These are phyloP conservation scores for Notodonta dromedarius DNA, from an alignment of 2,888 invertebrate species.

Conservation along the genomic window DNA sequence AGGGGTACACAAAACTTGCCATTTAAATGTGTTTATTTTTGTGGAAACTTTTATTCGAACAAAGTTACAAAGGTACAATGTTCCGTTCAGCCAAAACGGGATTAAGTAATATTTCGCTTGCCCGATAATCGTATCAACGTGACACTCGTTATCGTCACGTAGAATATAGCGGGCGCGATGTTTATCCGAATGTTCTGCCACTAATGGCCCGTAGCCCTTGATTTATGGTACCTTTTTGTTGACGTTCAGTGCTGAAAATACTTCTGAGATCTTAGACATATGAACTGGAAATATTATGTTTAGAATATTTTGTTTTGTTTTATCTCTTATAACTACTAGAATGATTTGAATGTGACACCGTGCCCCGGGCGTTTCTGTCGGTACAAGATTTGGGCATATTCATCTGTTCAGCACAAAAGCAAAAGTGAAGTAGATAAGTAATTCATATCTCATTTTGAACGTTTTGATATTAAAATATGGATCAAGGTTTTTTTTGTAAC, in stretches of 20 bases:
- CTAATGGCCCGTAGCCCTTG: constrained; percentile 2
- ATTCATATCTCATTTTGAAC: too few relatives aligned
- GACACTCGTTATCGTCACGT: constrained; percentile 2
- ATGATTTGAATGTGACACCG: too few relatives aligned
- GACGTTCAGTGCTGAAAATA: background rate
- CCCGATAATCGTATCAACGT: background rate
- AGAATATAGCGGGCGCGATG: constrained; percentile 1
- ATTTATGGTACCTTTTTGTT: constrained; percentile 1
- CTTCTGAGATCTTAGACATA: background rate
- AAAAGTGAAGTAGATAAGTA: too few relatives aligned
- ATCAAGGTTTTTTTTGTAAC: too few relatives aligned
- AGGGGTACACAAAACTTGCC: too few relatives aligned
- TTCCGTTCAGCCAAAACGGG: background rate
- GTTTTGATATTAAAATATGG: too few relatives aligned
- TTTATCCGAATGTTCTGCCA: constrained; percentile 2
- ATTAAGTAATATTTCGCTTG: constrained; percentile 1
- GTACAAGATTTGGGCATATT: too few relatives aligned
- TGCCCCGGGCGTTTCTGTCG: too few relatives aligned
- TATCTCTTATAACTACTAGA: too few relatives aligned
- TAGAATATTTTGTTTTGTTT: background rate
- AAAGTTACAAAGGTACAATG: background rate
- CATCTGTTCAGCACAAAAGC: too few relatives aligned
- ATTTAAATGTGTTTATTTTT: too few relatives aligned
- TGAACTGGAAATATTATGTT: background rate
- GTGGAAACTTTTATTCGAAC: too few relatives aligned